Base-by-base conservation (phyloP, 1,140 invertebrate genomes). In the Pectinophora gossypiella region DNA sequence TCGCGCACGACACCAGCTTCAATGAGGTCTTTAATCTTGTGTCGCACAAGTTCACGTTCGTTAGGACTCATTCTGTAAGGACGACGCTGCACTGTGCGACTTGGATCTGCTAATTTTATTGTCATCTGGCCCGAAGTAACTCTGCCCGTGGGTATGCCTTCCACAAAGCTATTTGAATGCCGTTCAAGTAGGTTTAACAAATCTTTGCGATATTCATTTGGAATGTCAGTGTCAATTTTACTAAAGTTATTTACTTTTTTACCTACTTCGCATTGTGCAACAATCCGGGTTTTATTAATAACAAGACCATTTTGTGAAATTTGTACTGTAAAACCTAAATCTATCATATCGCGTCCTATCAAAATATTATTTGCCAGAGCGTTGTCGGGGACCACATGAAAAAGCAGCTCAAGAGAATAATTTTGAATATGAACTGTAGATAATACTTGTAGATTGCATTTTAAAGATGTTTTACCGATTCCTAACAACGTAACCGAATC, bases 1-100 rank as follows among this genome's bases (percentile, higher is more conserved):
- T 50, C 48, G 48, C 51, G 38, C 13, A 56, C 36, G 3, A 56
- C 38, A 19, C 23, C 23, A 20, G 43, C 27, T 23, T 23, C 22
- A 5, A 23, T 5, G 4, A 23, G 22, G 4, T 23, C 22, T 5
- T 23, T 10, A 10, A 43, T 10, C n/a, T 43, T 43, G 7, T 43
- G 2, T 3, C 15, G 32, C 15, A 54, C 22, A 3, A 54, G 9
- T 13, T 51, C 51, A 48, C 16, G 40, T 5, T 43, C 40, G 19
- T 43, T 13, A 19, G 40, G 45, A 20, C 45, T 23, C 20, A 47
- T 23, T 15, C 45, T 19, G 22, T 47, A 47, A 2, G 45, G 45
- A 16, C 45, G 45, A 9, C 45, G 45, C n/a, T 47, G 20, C 3
- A 47, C 45, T 9, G 21, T 47, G 10, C 23, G 20, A 27, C 23